These are phyloP conservation scores for Diuraphis noxia DNA, from an alignment of 1,140 invertebrate genomes.

Conservation along the genomic window DNA sequence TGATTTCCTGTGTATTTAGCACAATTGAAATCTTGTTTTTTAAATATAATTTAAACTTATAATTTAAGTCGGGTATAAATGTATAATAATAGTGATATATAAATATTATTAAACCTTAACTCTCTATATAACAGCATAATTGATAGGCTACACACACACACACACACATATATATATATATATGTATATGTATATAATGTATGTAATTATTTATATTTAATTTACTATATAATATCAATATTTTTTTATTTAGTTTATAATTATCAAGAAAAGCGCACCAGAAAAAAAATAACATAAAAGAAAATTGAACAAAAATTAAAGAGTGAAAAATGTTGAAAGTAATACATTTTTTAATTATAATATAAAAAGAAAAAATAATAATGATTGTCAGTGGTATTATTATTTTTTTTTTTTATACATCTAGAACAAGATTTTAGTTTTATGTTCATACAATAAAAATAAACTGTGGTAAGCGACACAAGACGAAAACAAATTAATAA, in stretches of 20 bases:
- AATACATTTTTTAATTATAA: not conserved
- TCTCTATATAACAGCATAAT: slow-evolving; percentile 48
- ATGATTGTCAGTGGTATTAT: slow-evolving; percentile 45
- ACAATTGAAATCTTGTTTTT: slow-evolving; percentile 20
- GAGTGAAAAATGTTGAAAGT: slow-evolving; percentile 4
- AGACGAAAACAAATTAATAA: slow-evolving; percentile 15
- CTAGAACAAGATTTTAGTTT: slow-evolving; percentile 8
- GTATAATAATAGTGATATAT: slow-evolving; percentile 50
- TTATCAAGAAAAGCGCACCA: slow-evolving; percentile 36
- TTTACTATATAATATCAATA: slow-evolving; percentile 48
- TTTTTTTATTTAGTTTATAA: slow-evolving; percentile 29
- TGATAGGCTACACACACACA: slow-evolving; percentile 38
- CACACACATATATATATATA: slow-evolving; percentile 7
- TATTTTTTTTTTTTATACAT: not conserved
- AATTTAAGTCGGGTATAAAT: slow-evolving; percentile 41
- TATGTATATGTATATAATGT: not conserved
- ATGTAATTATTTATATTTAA: slow-evolving; percentile 13
- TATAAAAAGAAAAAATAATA: slow-evolving; percentile 45
- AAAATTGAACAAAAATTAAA: not conserved
- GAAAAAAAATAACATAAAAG: slow-evolving; percentile 18
- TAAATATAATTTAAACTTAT: slow-evolving; percentile 35
- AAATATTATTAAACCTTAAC: slow-evolving; percentile 51
- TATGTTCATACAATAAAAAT: slow-evolving; percentile 25
- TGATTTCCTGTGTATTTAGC: not conserved
- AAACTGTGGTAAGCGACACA: slow-evolving; percentile 13